A percentile compares a stretch with the other conserved stretches of the same genome.
Evolutionary conservation across 1,140 invertebrate species (phyloP).

Genomic region (Nasonia longicornis): DNA sequence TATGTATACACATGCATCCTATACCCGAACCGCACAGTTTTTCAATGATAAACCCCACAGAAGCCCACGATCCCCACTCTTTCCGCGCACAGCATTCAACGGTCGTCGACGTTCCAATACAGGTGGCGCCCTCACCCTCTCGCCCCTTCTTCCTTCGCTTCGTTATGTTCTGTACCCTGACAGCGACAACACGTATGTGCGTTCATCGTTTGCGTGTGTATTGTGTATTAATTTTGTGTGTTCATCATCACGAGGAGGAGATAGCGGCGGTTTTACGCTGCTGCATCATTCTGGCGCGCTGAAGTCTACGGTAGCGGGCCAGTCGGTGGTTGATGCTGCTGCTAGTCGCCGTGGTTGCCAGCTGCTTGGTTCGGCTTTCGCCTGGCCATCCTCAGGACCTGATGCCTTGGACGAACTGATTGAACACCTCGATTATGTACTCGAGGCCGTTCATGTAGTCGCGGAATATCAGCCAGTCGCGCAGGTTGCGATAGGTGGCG

Average conservation of each 20-base stretch:
- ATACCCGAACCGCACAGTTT: background rate
- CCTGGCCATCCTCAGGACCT: constrained; percentile 59
- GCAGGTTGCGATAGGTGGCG: constrained; percentile 68
- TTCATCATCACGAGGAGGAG: constrained; percentile 22
- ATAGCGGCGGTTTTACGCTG: constrained; percentile 16
- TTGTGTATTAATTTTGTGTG: background rate
- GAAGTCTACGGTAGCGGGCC: constrained; percentile 11
- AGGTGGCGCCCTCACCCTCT: background rate
- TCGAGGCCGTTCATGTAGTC: constrained; percentile 77
- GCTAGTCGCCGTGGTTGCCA: constrained; percentile 56
- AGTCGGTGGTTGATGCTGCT: constrained; percentile 40
- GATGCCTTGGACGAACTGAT: constrained; percentile 59
- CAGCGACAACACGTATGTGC: background rate
- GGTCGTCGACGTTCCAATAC: background rate
- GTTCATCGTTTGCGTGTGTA: background rate
- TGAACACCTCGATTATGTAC: constrained; percentile 72
- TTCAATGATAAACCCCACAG: background rate
- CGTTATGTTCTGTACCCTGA: background rate
- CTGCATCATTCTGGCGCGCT: constrained; percentile 22
- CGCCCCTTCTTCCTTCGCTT: background rate
- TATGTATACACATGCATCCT: background rate
- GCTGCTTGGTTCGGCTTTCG: constrained; percentile 57
- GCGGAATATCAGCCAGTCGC: constrained; percentile 77
- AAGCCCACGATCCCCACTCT: background rate
- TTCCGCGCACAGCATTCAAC: background rate